phyloP scores from a whole-genome alignment of 2,113 vertebrate genomes.

The Vanacampus margaritifer region DNA sequence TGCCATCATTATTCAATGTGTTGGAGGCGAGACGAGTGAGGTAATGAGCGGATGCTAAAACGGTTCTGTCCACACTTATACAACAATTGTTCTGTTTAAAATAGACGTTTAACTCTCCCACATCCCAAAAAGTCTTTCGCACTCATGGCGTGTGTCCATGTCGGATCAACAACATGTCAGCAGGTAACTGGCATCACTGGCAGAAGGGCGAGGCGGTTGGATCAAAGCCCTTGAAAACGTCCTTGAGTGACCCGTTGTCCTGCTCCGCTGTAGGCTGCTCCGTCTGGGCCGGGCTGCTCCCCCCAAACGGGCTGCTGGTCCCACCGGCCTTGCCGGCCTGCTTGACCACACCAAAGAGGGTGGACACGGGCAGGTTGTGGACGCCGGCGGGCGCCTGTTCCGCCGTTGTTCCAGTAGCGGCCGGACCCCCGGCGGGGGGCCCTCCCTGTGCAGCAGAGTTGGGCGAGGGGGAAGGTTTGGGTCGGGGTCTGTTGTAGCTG shows the following conservation, averaged over 20 bases:
- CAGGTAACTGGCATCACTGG: conserved; percentile 70
- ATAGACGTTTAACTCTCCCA: conserved; percentile 61
- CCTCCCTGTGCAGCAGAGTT: conserved; percentile 48
- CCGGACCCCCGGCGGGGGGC: conserved; percentile 29
- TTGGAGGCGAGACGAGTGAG: conserved; percentile 13
- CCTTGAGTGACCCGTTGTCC: conserved; percentile 88
- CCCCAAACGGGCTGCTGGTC: conserved; percentile 81
- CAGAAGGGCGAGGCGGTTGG: conserved; percentile 94
- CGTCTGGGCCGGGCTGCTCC: conserved; percentile 79
- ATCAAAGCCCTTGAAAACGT: conserved; percentile 96
- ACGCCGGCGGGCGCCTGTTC: conserved; percentile 69
- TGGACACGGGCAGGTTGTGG: conserved; percentile 84
- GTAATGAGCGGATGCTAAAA: conserved; percentile 23
- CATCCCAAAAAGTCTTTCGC: conserved; percentile 46
- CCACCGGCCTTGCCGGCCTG: conserved; percentile 75
- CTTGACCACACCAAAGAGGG: conserved; percentile 84
- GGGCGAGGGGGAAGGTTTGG: conserved; percentile 72
- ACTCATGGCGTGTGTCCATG: conserved; percentile 28
- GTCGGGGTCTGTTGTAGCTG: conserved; percentile 88
- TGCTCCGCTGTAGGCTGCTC: conserved; percentile 72
- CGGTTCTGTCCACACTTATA: conserved; percentile 38
- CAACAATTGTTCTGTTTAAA: conserved; percentile 70
- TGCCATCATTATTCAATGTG: neutral
- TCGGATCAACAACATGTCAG: neutral
- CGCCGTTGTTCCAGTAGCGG: conserved; percentile 25